Conservation (phyloP, 1,140 invertebrate species). For the Dinoponera quadriceps region DNA sequence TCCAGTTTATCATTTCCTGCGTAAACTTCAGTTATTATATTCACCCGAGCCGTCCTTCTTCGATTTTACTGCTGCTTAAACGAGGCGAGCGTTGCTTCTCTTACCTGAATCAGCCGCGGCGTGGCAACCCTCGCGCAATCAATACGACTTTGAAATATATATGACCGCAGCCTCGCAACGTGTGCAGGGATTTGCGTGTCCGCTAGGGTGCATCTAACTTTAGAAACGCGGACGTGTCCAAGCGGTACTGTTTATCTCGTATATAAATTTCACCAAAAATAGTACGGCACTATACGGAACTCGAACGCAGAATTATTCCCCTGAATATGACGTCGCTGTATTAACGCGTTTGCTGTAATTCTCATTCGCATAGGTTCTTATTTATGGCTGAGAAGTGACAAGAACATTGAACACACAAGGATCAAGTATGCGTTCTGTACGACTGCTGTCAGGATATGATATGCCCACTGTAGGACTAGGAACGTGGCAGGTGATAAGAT, state of each 20-base stretch:
- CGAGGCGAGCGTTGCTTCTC: background rate
- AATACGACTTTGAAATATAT: constrained; percentile 55
- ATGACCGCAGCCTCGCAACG: constrained; percentile 11
- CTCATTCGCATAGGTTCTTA: background rate
- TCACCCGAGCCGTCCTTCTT: background rate
- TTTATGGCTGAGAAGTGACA: background rate
- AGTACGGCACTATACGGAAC: background rate
- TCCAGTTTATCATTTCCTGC: background rate
- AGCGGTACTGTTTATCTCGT: background rate
- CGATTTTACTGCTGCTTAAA: background rate
- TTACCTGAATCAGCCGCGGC: constrained; percentile 21
- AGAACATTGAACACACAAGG: constrained; percentile 9
- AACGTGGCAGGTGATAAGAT: constrained; percentile 90
- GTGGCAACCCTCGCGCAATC: constrained; percentile 42
- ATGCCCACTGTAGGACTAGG: constrained; percentile 93
- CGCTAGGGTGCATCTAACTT: constrained; percentile 58
- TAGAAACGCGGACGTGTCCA: constrained; percentile 63
- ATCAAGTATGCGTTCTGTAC: constrained; percentile 75
- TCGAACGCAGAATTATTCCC: background rate
- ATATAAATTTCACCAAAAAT: constrained; percentile 6
- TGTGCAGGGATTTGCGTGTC: background rate
- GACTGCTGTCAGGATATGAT: constrained; percentile 82
- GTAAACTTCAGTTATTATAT: background rate
- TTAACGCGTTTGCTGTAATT: constrained; percentile 17
- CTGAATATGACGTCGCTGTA: background rate